Evolutionary conservation across 2,797 vertebrate genomes (phyloP).

Genomic region (Toxotes lorentzi): DNA sequence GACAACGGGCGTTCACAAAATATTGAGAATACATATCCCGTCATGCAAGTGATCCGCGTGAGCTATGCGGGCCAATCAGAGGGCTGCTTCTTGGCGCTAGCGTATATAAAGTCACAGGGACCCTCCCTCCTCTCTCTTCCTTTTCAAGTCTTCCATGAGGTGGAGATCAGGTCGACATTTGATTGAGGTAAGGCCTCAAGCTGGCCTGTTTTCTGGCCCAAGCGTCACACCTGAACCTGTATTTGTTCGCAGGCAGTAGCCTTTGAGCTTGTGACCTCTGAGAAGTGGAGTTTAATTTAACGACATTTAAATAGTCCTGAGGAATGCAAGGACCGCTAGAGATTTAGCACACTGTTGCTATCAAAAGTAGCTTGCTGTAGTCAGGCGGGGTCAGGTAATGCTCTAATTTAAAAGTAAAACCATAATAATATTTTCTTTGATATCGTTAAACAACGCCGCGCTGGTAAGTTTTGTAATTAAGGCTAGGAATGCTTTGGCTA

Average conservation of each 20-base stretch:
- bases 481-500: fast-evolving
- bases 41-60: slow-evolving; percentile 46
- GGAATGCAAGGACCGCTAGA: fast-evolving
- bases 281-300: fast-evolving
- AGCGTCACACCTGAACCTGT: fast-evolving
- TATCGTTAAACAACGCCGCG: neutral
- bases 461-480: fast-evolving
- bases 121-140: fast-evolving
- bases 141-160: fast-evolving
- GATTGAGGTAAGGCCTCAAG: slow-evolving; percentile 21
- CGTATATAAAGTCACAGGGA: slow-evolving; percentile 37
- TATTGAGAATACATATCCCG: slow-evolving; percentile 70
- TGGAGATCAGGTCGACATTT: fast-evolving
- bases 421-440: neutral
- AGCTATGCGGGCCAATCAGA: slow-evolving; percentile 57
- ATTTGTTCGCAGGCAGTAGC: fast-evolving
- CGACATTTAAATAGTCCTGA: fast-evolving
- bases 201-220: fast-evolving
- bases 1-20: neutral
- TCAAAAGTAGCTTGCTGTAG: neutral
- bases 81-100: neutral
- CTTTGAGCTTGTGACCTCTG: fast-evolving
- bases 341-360: neutral
- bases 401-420: neutral
- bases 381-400: fast-evolving